A percentile compares a stretch with the other conserved stretches of the same genome.
Evolutionary conservation across 2,797 vertebrate species (phyloP).

Genomic region (Cynodonichthys magdalenae): DNA sequence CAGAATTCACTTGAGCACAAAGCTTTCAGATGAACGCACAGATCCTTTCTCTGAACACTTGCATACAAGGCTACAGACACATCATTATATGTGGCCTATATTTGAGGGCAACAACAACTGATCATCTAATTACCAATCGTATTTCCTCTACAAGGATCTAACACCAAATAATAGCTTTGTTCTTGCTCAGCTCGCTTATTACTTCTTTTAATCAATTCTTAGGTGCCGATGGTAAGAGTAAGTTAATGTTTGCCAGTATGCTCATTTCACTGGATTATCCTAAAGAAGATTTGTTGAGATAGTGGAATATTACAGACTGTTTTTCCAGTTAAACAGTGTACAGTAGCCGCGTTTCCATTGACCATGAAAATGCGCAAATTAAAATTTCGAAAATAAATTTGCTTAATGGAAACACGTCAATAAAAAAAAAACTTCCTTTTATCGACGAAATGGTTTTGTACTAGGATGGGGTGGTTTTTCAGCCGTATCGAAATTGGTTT

Average conservation of each 20-base stretch:
- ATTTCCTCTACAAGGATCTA: slow-evolving; percentile 30
- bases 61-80: slow-evolving; percentile 22
- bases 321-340: slow-evolving; percentile 35
- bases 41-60: slow-evolving; percentile 31
- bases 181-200: slow-evolving; percentile 40
- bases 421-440: no score
- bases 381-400: no score
- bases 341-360: no score
- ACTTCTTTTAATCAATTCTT: slow-evolving; percentile 44
- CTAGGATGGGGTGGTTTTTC: no score
- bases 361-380: no score
- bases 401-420: no score
- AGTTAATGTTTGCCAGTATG: slow-evolving; percentile 53
- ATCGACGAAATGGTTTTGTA: no score
- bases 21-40: slow-evolving; percentile 24
- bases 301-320: slow-evolving; percentile 13
- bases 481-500: no score
- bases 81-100: slow-evolving; percentile 31
- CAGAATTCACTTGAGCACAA: slow-evolving; percentile 21
- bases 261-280: slow-evolving; percentile 34
- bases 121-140: slow-evolving; percentile 30
- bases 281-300: slow-evolving; percentile 26
- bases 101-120: slow-evolving; percentile 36
- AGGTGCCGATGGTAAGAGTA: slow-evolving; percentile 43
- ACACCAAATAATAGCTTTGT: slow-evolving; percentile 12